Evolutionary conservation across 2,888 invertebrate genomes (phyloP).

Genomic region (Eristalis arbustorum): DNA sequence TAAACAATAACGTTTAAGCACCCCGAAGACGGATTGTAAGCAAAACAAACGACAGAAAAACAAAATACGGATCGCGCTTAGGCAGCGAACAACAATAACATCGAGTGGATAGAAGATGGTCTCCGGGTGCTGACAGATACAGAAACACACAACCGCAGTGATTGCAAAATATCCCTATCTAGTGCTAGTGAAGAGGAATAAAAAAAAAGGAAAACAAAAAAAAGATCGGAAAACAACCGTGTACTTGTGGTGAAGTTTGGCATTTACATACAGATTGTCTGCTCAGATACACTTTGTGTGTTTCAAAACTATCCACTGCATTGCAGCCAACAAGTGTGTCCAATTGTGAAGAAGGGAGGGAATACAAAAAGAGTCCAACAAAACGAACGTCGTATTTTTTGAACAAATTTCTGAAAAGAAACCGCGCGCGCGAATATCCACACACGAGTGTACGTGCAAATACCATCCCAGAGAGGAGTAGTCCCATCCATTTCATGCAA

Average conservation of each 20-base stretch:
- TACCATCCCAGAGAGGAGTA: not conserved
- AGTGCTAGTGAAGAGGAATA: slow-evolving; percentile 17
- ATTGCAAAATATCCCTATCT: slow-evolving; percentile 27
- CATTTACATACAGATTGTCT: slow-evolving; percentile 5
- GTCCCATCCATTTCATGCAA: slow-evolving; percentile 39
- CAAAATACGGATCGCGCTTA: slow-evolving; percentile 44
- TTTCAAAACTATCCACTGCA: slow-evolving; percentile 23
- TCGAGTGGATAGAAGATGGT: slow-evolving; percentile 38
- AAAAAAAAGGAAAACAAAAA: not conserved
- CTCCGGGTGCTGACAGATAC: slow-evolving; percentile 15
- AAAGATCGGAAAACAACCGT: not conserved
- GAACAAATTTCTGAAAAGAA: not conserved
- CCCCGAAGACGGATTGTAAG: not conserved
- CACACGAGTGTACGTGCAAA: not conserved
- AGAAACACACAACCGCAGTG: slow-evolving; percentile 11
- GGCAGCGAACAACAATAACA: slow-evolving; percentile 32
- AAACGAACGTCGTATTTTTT: not conserved
- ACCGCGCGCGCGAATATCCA: not conserved
- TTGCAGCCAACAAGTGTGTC: slow-evolving; percentile 63
- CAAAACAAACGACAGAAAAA: slow-evolving; percentile 12
- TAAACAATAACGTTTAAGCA: slow-evolving; percentile 43
- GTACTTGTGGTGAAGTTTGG: not conserved
- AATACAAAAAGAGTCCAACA: not conserved
- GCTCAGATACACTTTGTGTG: slow-evolving; percentile 42
- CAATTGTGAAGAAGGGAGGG: not conserved